Conservation (phyloP, 2,888 invertebrate genomes). For the Conchocele bisecta region DNA sequence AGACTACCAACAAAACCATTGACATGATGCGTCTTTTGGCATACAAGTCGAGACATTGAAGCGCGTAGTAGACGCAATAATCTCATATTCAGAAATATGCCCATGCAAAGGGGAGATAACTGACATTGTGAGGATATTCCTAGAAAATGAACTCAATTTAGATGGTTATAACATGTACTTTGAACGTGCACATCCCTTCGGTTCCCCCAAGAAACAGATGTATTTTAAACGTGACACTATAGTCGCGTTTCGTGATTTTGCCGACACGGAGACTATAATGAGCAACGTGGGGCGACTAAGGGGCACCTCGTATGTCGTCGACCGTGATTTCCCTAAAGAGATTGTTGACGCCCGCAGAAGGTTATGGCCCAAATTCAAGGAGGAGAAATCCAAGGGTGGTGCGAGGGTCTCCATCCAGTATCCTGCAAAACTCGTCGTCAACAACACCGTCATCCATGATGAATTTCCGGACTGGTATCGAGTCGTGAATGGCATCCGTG, state of each 20-base stretch:
- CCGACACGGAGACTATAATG: neutral
- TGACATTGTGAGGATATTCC: slow-evolving; percentile 1
- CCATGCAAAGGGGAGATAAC: slow-evolving; percentile 14
- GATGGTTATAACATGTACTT: slow-evolving; percentile 14
- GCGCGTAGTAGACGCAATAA: slow-evolving; percentile 21
- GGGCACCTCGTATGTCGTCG: neutral
- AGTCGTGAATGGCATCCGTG: neutral
- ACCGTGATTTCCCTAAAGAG: slow-evolving; percentile 2
- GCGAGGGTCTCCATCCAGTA: too few species aligned
- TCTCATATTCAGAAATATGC: slow-evolving; percentile 10
- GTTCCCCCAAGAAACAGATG: neutral
- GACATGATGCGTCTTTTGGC: too few species aligned
- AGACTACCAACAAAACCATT: too few species aligned
- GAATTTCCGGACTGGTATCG: slow-evolving; percentile 8
- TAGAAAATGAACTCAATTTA: slow-evolving; percentile 5
- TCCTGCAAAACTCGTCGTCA: neutral
- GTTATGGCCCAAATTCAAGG: neutral
- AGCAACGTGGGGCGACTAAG: neutral
- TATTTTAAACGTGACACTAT: neutral
- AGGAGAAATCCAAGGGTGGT: too few species aligned
- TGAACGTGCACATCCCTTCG: slow-evolving; percentile 6
- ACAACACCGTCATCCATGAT: neutral
- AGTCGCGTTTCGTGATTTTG: slow-evolving; percentile 1
- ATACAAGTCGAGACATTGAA: slow-evolving; percentile 31
- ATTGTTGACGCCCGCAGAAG: slow-evolving; percentile 1